Conservation (phyloP, 64 coral and sea anemone species). For the Catalaphyllia jardinei region DNA sequence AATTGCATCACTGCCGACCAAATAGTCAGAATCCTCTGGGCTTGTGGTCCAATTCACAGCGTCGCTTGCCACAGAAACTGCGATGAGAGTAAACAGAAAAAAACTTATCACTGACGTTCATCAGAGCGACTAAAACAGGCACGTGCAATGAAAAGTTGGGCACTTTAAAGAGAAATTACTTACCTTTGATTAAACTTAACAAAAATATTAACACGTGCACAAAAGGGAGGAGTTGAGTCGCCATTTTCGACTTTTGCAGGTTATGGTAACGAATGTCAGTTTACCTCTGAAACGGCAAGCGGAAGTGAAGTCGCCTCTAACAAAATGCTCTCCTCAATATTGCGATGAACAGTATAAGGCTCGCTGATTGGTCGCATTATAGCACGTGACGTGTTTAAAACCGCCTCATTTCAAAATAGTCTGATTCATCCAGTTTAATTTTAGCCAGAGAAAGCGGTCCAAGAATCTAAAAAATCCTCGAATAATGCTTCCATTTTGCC, state of each 20-base stretch:
- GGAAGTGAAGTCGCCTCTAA: not conserved
- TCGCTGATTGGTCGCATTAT: not conserved
- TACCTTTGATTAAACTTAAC: not conserved
- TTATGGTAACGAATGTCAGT: not conserved
- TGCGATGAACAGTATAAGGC: not conserved
- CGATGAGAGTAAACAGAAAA: not conserved
- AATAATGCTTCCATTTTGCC: not conserved
- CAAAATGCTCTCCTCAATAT: not conserved
- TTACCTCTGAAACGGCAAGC: not conserved
- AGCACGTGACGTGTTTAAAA: not conserved
- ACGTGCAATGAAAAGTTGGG: not conserved
- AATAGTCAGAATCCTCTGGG: slow-evolving; percentile 9
- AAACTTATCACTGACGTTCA: not conserved
- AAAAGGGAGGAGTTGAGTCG: not conserved
- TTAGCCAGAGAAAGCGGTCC: too few species aligned
- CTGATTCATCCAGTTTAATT: too few species aligned
- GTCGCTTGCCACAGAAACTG: slow-evolving; percentile 20
- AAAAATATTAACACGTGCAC: not conserved
- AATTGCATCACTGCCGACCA: slow-evolving; percentile 8
- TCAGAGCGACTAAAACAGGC: not conserved
- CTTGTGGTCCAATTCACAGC: slow-evolving; percentile 28
- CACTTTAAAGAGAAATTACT: not conserved
- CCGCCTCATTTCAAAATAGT: too few species aligned
- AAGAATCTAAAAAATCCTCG: not conserved
- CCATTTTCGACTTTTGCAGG: slow-evolving; percentile 6